Base-by-base conservation (phyloP, 2,113 vertebrate genomes). In the Dendrocopos noguchii region DNA sequence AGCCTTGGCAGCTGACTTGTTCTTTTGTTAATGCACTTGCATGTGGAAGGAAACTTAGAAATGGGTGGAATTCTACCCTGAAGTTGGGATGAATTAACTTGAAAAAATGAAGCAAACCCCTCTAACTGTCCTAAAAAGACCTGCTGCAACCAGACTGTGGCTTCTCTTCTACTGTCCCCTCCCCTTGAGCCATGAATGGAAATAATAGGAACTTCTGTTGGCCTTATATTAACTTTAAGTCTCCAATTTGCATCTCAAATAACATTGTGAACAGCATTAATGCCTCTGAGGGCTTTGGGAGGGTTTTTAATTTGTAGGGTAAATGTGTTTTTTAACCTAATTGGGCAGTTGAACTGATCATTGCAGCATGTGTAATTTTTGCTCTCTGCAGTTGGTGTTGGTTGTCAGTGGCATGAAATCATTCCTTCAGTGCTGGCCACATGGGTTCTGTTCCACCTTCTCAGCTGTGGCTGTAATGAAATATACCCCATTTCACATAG, bases 141-240 rank as follows among this genome's bases (percentile, higher is more conserved):
- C 59, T 94, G 31, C 5, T 55, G 7, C 12, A 72, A 18, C 20
- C 56, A 53, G 42, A 10, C 74, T 92, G 59, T 84, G 67, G 39
- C 50, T 85, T 90, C 52, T 71, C 34, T 85, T 85, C 27, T 74
- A 12, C 56, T 84, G 65, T 81, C 8, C 0, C 63, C 88, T 95
- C n/a, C 66, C 70, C 77, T 81, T 92, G 81, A 95, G 70, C 53
- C 13, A 36, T 91, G 78, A 95, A 72, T 75, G 47, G n/a, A 73
- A 94, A 95, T 91, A 96, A 95, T 81, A 93, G 75, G 65, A 86
- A 93, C 90, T 96, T 95, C 86, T 94, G 88, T 85, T 90, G 88
- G 73, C 91, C 85, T 87, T 93, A 75, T 90, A 93, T 95, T 94
- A 96, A 94, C 79, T 96, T 95, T 36, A 93, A 77, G 66, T 95